Conservation (phyloP, 1,140 invertebrate genomes). For the Carposina sasakii region DNA sequence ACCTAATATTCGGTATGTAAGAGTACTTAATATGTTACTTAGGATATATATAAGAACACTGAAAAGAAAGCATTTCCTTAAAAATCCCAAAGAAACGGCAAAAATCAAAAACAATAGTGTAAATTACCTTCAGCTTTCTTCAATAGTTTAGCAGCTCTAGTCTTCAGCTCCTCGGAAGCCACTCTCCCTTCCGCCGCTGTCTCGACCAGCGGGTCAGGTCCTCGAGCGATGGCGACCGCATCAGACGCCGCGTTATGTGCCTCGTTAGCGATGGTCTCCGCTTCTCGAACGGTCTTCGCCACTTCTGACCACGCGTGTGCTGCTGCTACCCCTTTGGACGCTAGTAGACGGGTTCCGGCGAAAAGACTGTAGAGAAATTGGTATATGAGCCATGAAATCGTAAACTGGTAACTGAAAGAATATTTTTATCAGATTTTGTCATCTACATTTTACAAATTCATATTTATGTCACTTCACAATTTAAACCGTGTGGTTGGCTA, state of each 20-base stretch:
- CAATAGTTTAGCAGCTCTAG: slow-evolving; percentile 54
- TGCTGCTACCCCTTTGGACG: slow-evolving; percentile 81
- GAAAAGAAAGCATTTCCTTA: no score
- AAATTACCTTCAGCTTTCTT: slow-evolving; percentile 63
- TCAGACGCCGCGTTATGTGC: slow-evolving; percentile 77
- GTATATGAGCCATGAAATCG: slow-evolving; percentile 1
- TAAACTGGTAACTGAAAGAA: no score
- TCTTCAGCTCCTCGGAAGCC: slow-evolving; percentile 32
- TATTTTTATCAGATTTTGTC: no score
- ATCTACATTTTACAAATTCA: no score
- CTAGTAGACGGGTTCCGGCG: slow-evolving; percentile 77
- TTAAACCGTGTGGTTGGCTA: no score
- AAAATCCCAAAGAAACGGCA: no score
- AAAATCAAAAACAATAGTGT: no score
- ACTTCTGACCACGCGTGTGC: slow-evolving; percentile 89
- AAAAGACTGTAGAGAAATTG: slow-evolving; percentile 74
- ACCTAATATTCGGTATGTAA: no score
- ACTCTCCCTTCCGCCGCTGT: slow-evolving; percentile 29
- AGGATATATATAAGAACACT: no score
- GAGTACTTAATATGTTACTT: no score
- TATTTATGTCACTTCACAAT: no score
- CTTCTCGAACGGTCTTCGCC: slow-evolving; percentile 76
- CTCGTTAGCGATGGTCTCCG: slow-evolving; percentile 76
- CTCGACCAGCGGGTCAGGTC: slow-evolving; percentile 31
- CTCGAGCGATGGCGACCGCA: slow-evolving; percentile 36